Conservation (phyloP, 2,113 vertebrate genomes). For the Aythya baeri region DNA sequence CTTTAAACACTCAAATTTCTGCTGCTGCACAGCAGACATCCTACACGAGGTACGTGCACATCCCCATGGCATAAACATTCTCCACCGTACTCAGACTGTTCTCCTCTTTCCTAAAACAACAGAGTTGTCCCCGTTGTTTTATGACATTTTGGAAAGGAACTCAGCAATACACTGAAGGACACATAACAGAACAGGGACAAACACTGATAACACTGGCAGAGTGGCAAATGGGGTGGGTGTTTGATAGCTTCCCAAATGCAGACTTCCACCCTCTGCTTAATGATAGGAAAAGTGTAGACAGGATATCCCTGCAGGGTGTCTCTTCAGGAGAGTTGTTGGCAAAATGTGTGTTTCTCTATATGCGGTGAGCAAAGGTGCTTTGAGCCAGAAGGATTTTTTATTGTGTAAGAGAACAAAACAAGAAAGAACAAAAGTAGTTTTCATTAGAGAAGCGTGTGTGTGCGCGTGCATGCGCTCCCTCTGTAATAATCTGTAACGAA, state of each 20-base stretch:
- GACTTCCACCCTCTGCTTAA: neutral
- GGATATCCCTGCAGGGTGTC: slow-evolving; percentile 43
- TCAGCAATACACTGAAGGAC: neutral
- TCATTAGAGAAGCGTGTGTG: neutral
- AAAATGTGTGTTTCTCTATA: neutral
- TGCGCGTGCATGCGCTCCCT: neutral
- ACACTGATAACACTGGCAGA: neutral
- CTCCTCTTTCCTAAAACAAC: neutral
- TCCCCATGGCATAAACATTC: neutral
- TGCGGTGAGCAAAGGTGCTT: neutral
- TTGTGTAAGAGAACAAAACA: slow-evolving; percentile 42
- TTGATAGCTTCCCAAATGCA: neutral
- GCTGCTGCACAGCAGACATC: neutral
- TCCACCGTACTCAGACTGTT: neutral
- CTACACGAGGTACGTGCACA: slow-evolving; percentile 30
- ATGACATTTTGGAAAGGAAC: slow-evolving; percentile 31
- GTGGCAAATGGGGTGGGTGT: neutral
- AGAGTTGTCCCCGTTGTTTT: neutral
- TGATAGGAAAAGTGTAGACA: neutral
- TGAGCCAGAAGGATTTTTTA: neutral
- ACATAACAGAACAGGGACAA: neutral
- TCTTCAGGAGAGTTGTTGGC: slow-evolving; percentile 10
- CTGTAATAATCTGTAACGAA: neutral
- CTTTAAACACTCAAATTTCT: neutral
- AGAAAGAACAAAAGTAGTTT: slow-evolving; percentile 25